Conservation (phyloP, 1,140 invertebrate genomes). For the Portunus trituberculatus region DNA sequence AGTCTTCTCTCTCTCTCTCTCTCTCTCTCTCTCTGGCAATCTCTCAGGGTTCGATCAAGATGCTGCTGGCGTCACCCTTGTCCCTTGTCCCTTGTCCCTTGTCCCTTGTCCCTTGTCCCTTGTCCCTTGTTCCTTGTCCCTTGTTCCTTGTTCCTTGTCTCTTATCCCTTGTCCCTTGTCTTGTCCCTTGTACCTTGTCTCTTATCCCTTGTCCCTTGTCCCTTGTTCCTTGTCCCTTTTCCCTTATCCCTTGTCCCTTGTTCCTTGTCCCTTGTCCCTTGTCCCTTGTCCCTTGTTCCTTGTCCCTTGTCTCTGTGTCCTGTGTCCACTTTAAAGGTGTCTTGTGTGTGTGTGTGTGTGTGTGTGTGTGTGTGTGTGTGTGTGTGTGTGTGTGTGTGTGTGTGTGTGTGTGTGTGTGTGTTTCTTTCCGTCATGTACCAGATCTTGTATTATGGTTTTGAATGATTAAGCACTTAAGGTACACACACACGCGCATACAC, state of each 20-base stretch:
- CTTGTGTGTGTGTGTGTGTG: neutral
- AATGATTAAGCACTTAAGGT: too few species aligned
- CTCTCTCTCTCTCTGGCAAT: constrained; percentile 7
- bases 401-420: neutral
- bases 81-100: too few species aligned
- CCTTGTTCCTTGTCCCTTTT: too few species aligned
- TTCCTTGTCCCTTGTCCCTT: neutral
- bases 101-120: too few species aligned
- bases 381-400: neutral
- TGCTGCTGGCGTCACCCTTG: neutral
- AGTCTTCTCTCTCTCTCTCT: constrained; percentile 25
- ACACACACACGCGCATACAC: neutral
- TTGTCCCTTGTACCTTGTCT: too few species aligned
- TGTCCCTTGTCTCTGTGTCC: too few species aligned
- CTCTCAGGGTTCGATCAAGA: too few species aligned
- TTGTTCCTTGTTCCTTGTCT: neutral
- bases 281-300: too few species aligned
- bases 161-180: too few species aligned
- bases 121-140: neutral
- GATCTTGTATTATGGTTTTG: too few species aligned
- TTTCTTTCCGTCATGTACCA: neutral
- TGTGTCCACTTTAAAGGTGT: neutral
- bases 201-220: neutral
- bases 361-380: neutral
- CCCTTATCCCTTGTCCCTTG: too few species aligned